phyloP scores from a whole-genome alignment of 2,888 invertebrate genomes.

The Erannis defoliaria region DNA sequence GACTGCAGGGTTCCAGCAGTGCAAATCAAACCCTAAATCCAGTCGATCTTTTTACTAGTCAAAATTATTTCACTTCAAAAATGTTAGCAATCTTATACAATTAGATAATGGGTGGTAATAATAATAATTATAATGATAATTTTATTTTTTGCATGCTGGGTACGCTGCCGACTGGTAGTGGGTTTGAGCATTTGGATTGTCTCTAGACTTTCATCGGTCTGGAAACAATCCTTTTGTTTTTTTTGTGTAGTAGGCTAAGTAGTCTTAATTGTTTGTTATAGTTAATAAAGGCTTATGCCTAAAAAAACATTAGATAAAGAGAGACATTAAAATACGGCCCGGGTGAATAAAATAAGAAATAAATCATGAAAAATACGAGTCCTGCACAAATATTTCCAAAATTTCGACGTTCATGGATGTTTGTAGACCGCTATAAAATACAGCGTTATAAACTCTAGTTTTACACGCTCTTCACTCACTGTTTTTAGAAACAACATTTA shows the following conservation, averaged over 20 bases:
- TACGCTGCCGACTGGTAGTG: too few relatives aligned
- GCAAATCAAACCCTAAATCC: neutral
- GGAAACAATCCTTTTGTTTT: too few relatives aligned
- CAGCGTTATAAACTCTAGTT: slow-evolving; percentile 29
- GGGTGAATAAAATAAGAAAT: slow-evolving; percentile 6
- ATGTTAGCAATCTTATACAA: neutral
- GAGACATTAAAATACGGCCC: slow-evolving; percentile 13
- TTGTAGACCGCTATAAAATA: slow-evolving; percentile 17
- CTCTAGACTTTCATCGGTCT: too few relatives aligned
- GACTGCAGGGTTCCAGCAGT: too few relatives aligned
- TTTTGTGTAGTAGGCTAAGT: too few relatives aligned
- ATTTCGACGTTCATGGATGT: slow-evolving; percentile 2
- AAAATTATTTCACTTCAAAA: neutral
- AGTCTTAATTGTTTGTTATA: too few relatives aligned
- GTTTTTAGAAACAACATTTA: neutral
- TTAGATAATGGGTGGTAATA: too few relatives aligned
- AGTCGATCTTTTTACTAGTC: neutral
- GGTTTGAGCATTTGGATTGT: too few relatives aligned
- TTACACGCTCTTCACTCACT: neutral
- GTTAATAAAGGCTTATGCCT: too few relatives aligned
- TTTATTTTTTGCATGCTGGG: too few relatives aligned
- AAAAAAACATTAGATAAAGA: too few relatives aligned
- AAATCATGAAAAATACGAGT: slow-evolving; percentile 10
- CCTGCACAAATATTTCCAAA: neutral
- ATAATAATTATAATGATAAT: too few relatives aligned